Percentiles rank a stretch among this genome's conserved stretches.
Conservation (phyloP, 2,113 vertebrate genomes). For the Hystrix cristata region DNA sequence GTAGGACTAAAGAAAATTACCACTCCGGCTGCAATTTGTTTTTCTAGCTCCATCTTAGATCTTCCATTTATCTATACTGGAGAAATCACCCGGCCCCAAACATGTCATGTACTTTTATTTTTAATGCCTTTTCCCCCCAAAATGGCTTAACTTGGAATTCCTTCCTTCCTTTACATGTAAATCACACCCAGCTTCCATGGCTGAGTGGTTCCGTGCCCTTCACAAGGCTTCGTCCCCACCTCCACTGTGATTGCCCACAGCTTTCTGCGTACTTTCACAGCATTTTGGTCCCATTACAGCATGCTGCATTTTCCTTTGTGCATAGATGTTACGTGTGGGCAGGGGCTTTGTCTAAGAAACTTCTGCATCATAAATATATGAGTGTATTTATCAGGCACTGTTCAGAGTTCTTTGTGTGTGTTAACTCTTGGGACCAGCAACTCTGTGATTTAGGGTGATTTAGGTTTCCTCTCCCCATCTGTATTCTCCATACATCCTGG, state of each 20-base stretch:
- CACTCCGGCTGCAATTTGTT: not conserved
- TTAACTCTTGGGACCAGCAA: slow-evolving; percentile 6
- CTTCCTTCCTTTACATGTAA: not conserved
- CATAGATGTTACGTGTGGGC: not conserved
- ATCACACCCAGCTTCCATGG: not conserved
- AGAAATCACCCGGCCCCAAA: not conserved
- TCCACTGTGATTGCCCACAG: not conserved
- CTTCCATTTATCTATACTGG: not conserved
- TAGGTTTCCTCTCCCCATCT: not conserved
- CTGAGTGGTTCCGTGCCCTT: not conserved
- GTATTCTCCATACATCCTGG: not conserved
- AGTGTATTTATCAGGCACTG: not conserved
- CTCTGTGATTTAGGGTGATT: not conserved
- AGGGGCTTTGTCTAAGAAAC: not conserved
- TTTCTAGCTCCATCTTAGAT: not conserved
- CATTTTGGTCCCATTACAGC: not conserved
- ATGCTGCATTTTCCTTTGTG: not conserved
- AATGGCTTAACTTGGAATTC: slow-evolving; percentile 46
- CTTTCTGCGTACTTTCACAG: not conserved
- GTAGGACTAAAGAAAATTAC: not conserved
- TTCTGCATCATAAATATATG: not conserved
- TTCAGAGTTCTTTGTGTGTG: not conserved
- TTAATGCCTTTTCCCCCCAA: not conserved
- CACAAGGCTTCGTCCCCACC: not conserved
- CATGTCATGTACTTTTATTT: not conserved